phyloP scores from a whole-genome alignment of 1,140 invertebrate genomes.

The Onthophagus taurus region DNA sequence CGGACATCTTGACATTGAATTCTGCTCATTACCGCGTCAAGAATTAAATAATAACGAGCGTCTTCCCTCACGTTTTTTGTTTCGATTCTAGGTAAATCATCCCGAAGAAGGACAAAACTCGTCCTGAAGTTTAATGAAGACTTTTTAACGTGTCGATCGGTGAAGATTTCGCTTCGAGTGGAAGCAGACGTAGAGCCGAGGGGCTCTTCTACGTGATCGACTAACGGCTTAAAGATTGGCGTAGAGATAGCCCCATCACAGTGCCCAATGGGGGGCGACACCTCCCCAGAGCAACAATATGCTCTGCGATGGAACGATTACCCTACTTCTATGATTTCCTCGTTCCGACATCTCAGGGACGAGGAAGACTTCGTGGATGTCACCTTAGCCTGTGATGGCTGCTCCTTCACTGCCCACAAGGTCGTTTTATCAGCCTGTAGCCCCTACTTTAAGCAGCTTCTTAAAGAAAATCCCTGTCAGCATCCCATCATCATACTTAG shows the following conservation, averaged over 20 bases:
- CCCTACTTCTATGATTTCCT: slow-evolving; percentile 78
- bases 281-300: slow-evolving; percentile 72
- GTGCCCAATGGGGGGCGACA: slow-evolving; percentile 46
- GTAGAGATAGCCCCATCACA: slow-evolving; percentile 38
- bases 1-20: too few relatives aligned
- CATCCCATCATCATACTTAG: slow-evolving; percentile 88
- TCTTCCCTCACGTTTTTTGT: too few relatives aligned
- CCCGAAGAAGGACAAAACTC: too few relatives aligned
- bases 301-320: slow-evolving; percentile 90
- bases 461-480: slow-evolving; percentile 88
- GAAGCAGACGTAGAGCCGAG: too few relatives aligned
- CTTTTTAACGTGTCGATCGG: not conserved
- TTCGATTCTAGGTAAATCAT: not conserved
- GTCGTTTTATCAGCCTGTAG: slow-evolving; percentile 85
- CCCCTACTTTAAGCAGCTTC: slow-evolving; percentile 78
- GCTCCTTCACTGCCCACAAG: slow-evolving; percentile 83
- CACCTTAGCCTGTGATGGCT: slow-evolving; percentile 82
- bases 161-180: too few relatives aligned
- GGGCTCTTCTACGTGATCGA: slow-evolving; percentile 10
- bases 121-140: not conserved
- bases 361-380: slow-evolving; percentile 87
- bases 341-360: slow-evolving; percentile 74
- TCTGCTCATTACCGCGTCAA: too few relatives aligned
- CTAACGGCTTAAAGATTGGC: slow-evolving; percentile 37
- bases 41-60: too few relatives aligned